Conservation (phyloP, 2,888 invertebrate genomes). For the Aleiodes leptofemur region DNA sequence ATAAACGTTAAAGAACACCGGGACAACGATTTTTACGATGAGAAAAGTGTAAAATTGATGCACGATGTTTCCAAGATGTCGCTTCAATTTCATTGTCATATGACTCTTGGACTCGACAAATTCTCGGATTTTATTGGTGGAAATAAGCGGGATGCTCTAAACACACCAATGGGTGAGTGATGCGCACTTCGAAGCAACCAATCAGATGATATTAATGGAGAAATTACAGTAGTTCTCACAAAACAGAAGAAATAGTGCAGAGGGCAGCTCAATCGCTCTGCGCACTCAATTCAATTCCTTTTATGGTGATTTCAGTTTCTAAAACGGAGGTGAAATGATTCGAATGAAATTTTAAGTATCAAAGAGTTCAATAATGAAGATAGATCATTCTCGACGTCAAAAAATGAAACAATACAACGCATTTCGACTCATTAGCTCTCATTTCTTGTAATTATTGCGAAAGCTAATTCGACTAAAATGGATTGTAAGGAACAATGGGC, state of each 20-base stretch:
- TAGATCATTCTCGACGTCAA: no score
- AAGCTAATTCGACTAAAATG: no score
- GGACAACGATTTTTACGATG: conserved; percentile 37
- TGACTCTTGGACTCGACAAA: background rate
- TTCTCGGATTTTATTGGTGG: background rate
- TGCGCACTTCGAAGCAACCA: background rate
- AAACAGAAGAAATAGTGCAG: background rate
- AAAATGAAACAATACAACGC: no score
- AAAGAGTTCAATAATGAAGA: no score
- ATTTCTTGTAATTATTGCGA: no score
- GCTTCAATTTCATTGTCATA: conserved; percentile 25
- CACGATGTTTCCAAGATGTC: conserved; percentile 27
- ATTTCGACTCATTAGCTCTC: no score
- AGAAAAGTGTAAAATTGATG: conserved; percentile 4
- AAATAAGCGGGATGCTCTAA: background rate
- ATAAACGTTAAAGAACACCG: conserved; percentile 52
- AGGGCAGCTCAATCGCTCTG: background rate
- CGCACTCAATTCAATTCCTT: conserved; percentile 64
- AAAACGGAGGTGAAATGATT: background rate
- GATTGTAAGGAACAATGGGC: no score
- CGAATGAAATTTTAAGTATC: background rate
- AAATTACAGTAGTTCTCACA: background rate
- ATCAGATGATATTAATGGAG: background rate
- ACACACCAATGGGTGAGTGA: background rate
- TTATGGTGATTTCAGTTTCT: conserved; percentile 58